Conservation (phyloP, 2,888 invertebrate genomes). For the Epistrophella euchroma region DNA sequence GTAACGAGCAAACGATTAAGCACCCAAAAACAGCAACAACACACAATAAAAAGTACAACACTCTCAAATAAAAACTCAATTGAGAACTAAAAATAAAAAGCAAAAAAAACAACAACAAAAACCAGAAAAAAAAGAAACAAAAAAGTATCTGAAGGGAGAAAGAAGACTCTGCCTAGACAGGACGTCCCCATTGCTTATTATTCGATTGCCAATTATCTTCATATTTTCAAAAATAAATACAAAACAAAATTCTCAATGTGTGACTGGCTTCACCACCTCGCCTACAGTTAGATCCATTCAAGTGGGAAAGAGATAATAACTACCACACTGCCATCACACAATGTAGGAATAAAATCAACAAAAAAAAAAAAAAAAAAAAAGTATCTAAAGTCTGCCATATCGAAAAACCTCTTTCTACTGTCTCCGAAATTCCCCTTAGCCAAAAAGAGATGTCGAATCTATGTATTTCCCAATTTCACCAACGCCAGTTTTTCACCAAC, state of each 20-base stretch:
- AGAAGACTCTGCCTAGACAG: conserved; percentile 78
- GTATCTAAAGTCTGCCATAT: conserved; percentile 75
- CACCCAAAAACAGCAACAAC: conserved; percentile 60
- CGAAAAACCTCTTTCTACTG: conserved; percentile 62
- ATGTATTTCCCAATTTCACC: conserved; percentile 51
- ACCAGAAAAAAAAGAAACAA: conserved; percentile 40
- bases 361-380: conserved; percentile 43
- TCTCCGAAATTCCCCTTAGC: conserved; percentile 29
- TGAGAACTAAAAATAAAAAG: conserved; percentile 57
- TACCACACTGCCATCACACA: conserved; percentile 17
- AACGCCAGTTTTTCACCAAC: conserved; percentile 68
- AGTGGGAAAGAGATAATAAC: conserved; percentile 64
- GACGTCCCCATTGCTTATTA: conserved; percentile 78
- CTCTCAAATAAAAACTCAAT: conserved; percentile 76
- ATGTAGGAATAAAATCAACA: conserved; percentile 1
- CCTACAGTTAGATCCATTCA: conserved; percentile 39
- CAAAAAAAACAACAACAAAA: conserved; percentile 33
- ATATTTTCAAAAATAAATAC: conserved; percentile 71
- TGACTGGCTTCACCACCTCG: conserved; percentile 58
- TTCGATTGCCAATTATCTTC: conserved; percentile 77
- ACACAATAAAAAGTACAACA: conserved; percentile 75
- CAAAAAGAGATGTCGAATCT: conserved; percentile 41
- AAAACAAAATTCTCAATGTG: conserved; percentile 54
- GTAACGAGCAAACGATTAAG: conserved; percentile 68
- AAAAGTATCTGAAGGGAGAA: conserved; percentile 69